Base-by-base conservation (phyloP, 2,888 invertebrate genomes). In the Ichneumoninae sp. region DNA sequence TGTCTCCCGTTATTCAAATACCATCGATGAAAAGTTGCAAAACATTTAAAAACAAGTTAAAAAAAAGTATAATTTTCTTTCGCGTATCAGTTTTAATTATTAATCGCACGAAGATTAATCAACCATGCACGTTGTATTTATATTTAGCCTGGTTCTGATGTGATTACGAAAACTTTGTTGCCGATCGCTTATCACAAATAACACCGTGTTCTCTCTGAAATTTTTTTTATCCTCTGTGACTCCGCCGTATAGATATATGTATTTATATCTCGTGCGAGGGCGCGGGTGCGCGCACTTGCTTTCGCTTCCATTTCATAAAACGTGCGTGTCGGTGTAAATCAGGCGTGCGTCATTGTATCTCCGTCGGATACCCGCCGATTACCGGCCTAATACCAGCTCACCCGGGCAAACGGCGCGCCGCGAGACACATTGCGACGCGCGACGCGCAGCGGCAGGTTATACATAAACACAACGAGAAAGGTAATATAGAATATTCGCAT, bases 301-400 rank as follows among this genome's bases (percentile, higher is more conserved):
- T 83, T 83, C 83, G 81, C 77, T 69, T 77, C 73, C 54, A 60
- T 77, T 81, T 81, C 73, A 77, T 77, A 40, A 84, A 84, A 84
- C 77, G 60, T 68, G 83, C 83, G 78, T 83, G 83, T 79, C 83
- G 40, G 68, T 77, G 68, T 81, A 81, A 84, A 84, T 84, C 81
- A 74, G 50, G 50, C 66, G 68, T 63, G 77, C 81, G 80, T 81
- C 80, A 81, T 52, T 70, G 66, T 66, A 50, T 33, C 69, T 10
- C 65, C 50, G 13, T 44, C 63, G 36, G 22, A 40, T 10, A 66
- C 10, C 36, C 19, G 40, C 19, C 36, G n/a, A 40, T 40, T 36
- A 8, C 40, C n/a, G 40, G 13, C 36, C 40, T 19, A 19, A 40
- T 40, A 19, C 19, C 19, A 40, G 19, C 4, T 19, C 36, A 6